Percentiles rank a stretch among this genome's conserved stretches.
Conservation (phyloP, 2,888 invertebrate species). For the Dryobota labecula region DNA sequence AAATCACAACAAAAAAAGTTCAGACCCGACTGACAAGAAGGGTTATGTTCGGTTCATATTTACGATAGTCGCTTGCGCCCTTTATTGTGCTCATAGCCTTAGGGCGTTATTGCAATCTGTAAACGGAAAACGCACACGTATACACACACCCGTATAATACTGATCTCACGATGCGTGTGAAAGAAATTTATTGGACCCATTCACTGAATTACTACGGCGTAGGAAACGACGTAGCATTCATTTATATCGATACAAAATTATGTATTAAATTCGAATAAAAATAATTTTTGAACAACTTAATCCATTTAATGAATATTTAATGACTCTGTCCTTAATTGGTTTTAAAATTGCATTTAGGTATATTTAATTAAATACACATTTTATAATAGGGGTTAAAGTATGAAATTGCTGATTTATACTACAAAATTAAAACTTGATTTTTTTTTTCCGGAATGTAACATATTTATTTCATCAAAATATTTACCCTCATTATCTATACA, state of each 20-base stretch:
- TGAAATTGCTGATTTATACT: no score
- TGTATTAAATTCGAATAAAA: background rate
- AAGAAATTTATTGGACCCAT: constrained; percentile 6
- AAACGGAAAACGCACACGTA: constrained; percentile 41
- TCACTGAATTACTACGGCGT: constrained; percentile 9
- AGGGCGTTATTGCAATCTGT: constrained; percentile 49
- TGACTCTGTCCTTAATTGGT: no score
- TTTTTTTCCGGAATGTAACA: no score
- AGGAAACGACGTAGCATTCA: constrained; percentile 18
- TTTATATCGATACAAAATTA: background rate
- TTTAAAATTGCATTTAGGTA: background rate
- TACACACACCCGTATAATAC: constrained; percentile 4
- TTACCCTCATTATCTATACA: no score
- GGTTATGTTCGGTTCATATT: no score
- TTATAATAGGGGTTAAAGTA: no score
- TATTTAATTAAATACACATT: background rate
- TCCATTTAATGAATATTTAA: background rate
- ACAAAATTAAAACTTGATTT: no score
- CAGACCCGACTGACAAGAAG: no score
- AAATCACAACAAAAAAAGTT: no score
- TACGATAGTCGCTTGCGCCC: constrained; percentile 23
- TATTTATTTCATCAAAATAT: no score
- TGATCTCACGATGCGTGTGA: constrained; percentile 27
- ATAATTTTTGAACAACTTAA: background rate
- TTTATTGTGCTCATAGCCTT: constrained; percentile 24